Evolutionary conservation across 2,888 invertebrate genomes (phyloP).

Genomic region (Copidosoma aretas): DNA sequence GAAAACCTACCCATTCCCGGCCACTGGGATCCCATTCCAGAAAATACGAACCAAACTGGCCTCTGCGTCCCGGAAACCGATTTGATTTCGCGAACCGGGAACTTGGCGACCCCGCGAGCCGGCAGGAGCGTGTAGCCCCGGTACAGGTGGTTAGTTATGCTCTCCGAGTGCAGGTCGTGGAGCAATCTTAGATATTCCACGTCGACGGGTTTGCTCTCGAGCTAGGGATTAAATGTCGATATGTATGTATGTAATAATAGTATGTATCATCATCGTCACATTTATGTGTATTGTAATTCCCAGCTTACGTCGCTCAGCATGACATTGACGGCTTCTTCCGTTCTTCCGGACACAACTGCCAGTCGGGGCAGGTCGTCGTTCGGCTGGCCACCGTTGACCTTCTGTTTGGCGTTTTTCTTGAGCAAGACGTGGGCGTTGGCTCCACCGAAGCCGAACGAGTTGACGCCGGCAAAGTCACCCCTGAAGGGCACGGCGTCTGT

Average conservation of each 20-base stretch:
- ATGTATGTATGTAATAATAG: too few species aligned
- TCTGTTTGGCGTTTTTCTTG: constrained; percentile 67
- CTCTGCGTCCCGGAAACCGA: constrained; percentile 65
- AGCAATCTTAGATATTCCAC: constrained; percentile 68
- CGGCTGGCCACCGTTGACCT: constrained; percentile 69
- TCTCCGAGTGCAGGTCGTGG: constrained; percentile 68
- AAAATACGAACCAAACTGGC: constrained; percentile 88
- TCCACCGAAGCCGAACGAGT: constrained; percentile 94
- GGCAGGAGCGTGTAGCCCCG: constrained; percentile 74
- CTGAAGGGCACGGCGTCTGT: constrained; percentile 73
- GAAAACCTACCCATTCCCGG: constrained; percentile 74
- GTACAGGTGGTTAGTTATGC: constrained; percentile 70
- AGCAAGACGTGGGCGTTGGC: constrained; percentile 79
- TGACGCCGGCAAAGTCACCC: constrained; percentile 78
- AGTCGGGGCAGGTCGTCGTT: constrained; percentile 74
- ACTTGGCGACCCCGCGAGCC: constrained; percentile 49
- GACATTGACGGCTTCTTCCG: constrained; percentile 73
- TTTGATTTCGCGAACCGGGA: constrained; percentile 62
- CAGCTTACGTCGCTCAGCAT: constrained; percentile 69
- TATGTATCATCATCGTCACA: background rate
- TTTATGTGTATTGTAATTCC: background rate
- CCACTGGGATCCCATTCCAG: constrained; percentile 92
- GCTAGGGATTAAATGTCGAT: background rate
- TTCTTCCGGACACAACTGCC: constrained; percentile 78
- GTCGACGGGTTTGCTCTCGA: constrained; percentile 66